A percentile compares a stretch with the other conserved stretches of the same genome.
Conservation (phyloP, 1,140 invertebrate species). For the Daktulosphaira vitifoliae region DNA sequence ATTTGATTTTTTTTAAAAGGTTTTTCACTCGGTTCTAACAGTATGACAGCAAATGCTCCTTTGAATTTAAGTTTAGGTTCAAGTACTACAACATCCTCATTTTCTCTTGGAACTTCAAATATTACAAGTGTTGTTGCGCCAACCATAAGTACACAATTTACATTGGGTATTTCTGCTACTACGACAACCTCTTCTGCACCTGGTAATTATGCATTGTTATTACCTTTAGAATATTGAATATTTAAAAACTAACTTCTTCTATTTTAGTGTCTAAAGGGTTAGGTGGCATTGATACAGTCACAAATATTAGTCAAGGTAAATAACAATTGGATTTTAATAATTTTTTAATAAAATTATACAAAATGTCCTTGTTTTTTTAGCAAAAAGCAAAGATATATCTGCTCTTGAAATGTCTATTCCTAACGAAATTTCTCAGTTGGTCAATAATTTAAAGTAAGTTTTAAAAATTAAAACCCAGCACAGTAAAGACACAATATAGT, state of each 20-base stretch:
- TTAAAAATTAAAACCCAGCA: too few relatives aligned
- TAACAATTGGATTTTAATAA: neutral
- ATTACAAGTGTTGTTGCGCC: neutral
- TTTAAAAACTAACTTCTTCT: neutral
- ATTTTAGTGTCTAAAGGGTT: slow-evolving; percentile 24
- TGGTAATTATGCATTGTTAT: neutral
- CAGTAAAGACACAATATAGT: too few relatives aligned
- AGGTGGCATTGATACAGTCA: slow-evolving; percentile 19
- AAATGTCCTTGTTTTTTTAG: neutral
- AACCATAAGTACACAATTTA: slow-evolving; percentile 2
- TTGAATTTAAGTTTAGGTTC: slow-evolving; percentile 20
- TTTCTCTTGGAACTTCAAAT: slow-evolving; percentile 19
- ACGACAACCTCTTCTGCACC: slow-evolving; percentile 4
- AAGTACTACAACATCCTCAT: slow-evolving; percentile 1
- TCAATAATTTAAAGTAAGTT: slow-evolving; percentile 53
- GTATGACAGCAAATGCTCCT: slow-evolving; percentile 5
- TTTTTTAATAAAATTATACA: neutral
- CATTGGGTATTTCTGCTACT: slow-evolving; percentile 3
- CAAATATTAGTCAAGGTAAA: slow-evolving; percentile 21
- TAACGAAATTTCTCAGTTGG: slow-evolving; percentile 56
- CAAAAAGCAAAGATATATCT: slow-evolving; percentile 42
- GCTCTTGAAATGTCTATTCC: slow-evolving; percentile 64
- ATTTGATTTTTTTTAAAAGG: neutral
- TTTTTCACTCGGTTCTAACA: slow-evolving; percentile 10
- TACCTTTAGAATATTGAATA: too few relatives aligned